Conservation (phyloP, 2,113 vertebrate species). For the Podocnemis expansa region DNA sequence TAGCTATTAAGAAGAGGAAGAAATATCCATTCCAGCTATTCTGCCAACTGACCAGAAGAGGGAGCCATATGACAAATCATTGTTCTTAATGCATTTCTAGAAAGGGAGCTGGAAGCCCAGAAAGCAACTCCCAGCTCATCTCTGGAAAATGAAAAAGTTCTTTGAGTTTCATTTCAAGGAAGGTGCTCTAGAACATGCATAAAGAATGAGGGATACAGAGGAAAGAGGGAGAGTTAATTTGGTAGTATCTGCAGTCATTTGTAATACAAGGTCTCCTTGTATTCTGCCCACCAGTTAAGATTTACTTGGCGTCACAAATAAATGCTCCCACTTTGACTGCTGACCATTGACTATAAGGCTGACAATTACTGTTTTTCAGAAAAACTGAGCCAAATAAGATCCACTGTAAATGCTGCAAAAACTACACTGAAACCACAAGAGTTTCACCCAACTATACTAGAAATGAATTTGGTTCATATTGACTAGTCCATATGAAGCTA, state of each 20-base stretch:
- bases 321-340: background rate
- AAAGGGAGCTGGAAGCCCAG: background rate
- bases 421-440: background rate
- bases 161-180: background rate
- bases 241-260: background rate
- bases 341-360: background rate
- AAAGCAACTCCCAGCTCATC: accelerated
- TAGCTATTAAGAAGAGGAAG: accelerated
- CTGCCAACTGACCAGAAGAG: conserved; percentile 37
- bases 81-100: background rate
- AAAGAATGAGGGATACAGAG: background rate
- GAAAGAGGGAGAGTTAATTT: background rate
- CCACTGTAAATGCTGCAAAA: background rate
- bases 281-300: background rate
- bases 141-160: accelerated
- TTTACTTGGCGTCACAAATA: accelerated
- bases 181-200: background rate
- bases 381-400: background rate
- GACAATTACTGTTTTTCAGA: background rate
- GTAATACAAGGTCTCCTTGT: background rate
- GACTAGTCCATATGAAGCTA: background rate
- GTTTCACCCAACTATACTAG: background rate
- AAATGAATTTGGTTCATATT: background rate
- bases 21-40: background rate
- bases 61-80: conserved; percentile 58